phyloP scores from a whole-genome alignment of 1,140 invertebrate species.

The Periplaneta americana region DNA sequence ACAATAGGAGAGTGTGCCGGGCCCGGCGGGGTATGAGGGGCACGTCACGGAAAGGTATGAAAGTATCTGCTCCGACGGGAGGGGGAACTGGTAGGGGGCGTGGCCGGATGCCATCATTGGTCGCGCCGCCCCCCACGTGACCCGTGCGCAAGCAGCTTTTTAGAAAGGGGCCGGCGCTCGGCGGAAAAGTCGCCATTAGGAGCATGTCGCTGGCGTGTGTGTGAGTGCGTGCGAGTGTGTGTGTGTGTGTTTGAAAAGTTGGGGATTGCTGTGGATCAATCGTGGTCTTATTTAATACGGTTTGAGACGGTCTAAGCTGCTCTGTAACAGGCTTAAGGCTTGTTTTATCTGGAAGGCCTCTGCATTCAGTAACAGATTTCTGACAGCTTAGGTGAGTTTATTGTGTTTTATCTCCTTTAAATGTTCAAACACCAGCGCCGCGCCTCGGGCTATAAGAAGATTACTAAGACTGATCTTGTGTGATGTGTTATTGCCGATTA shows the following conservation, averaged over 20 bases:
- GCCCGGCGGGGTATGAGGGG: too few species aligned
- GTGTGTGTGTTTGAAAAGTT: slow-evolving; percentile 31
- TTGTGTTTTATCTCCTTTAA: slow-evolving; percentile 37
- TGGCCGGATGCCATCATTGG: not conserved
- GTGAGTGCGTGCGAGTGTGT: slow-evolving; percentile 1
- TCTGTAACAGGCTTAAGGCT: slow-evolving; percentile 39
- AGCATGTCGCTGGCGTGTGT: not conserved
- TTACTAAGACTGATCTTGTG: slow-evolving; percentile 28
- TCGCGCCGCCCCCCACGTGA: not conserved
- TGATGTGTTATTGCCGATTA: slow-evolving; percentile 22
- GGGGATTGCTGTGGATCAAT: slow-evolving; percentile 33
- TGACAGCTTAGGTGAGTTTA: slow-evolving; percentile 37
- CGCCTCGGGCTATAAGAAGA: slow-evolving; percentile 32
- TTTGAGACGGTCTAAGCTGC: slow-evolving; percentile 36
- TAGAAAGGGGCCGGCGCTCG: not conserved
- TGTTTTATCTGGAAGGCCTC: slow-evolving; percentile 33
- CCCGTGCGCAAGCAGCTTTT: not conserved
- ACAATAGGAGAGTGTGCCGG: slow-evolving; percentile 1
- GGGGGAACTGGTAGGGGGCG: not conserved
- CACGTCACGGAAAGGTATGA: not conserved
- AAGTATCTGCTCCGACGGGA: too few species aligned
- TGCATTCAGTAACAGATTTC: slow-evolving; percentile 37
- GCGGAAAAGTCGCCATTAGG: slow-evolving; percentile 16
- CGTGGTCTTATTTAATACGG: slow-evolving; percentile 39
- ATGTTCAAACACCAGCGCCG: slow-evolving; percentile 30